Conservation (phyloP, 2,797 vertebrate genomes). For the Avahi laniger region DNA sequence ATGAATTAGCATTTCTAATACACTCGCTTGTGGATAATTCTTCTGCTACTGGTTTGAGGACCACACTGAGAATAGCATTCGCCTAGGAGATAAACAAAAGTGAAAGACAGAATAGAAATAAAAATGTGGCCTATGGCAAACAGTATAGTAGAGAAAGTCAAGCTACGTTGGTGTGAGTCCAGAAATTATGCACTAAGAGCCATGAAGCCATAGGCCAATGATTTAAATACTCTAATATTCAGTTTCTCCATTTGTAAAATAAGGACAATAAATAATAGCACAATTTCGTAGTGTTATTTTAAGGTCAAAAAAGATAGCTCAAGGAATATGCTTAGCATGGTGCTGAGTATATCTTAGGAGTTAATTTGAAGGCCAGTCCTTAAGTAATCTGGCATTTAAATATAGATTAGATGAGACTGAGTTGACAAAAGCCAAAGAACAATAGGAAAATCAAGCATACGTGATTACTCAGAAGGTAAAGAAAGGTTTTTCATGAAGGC, state of each 20-base stretch:
- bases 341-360: background rate
- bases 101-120: background rate
- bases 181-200: background rate
- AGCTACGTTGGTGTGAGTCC: background rate
- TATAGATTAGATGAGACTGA: background rate
- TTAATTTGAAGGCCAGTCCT: background rate
- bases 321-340: background rate
- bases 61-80: background rate
- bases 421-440: background rate
- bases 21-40: background rate
- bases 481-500: background rate
- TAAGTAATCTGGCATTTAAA: background rate
- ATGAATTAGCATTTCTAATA: background rate
- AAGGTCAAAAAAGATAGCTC: background rate
- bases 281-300: background rate
- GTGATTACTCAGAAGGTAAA: background rate
- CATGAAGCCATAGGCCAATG: background rate
- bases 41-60: background rate
- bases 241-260: background rate
- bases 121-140: background rate
- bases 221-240: background rate
- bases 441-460: background rate
- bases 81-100: background rate
- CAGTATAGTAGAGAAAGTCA: background rate
- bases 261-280: background rate